Evolutionary conservation across 2,888 invertebrate species (phyloP), one percentile per base, ranked within the genome.

Genomic region (Syrphus vitripennis): DNA sequence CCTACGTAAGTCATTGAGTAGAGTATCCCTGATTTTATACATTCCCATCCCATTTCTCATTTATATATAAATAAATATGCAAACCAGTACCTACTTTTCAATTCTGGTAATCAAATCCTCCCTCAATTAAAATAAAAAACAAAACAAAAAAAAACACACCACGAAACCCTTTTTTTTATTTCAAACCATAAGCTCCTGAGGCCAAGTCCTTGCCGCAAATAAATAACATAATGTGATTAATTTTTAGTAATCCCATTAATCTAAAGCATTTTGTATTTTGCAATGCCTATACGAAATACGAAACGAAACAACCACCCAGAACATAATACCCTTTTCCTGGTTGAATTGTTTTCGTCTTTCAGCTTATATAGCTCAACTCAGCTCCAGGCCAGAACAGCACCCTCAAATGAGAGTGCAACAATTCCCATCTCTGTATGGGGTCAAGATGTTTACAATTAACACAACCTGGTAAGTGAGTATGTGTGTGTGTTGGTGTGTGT

Each of bases 371-470:
- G 9, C 5, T 19, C 9, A 21, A 55, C 78, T 72, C 53, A 53
- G 42, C 59, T 63, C 31, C 65, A 29, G 50, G n/a, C 4, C 40
- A 42, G 10, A 76, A 37, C 42, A 70, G 3, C 45, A 34, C 57
- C 45, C 70, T 10, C 24, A 59, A 40, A 21, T 14, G 10, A 34
- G 34, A 63, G 71, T 63, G 63, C 78, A 78, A 24, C 61, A 71
- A 72, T 61, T 61, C 70, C 72, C 71, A 61, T 69, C 76, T 42
- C 84, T 40, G 76, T 84, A 81, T 81, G 72, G 72, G 84, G 84
- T 84, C 84, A 84, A 84, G 84, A 84, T 84, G 84, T 84, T 84
- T 81, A 76, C 84, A 81, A 84, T 84, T 84, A 84, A 84, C 81
- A 84, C 81, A 76, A 76, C 76, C 76, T 61, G 65, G 9, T 57